These are phyloP conservation scores for Lepidocyrtoides sp. DNA, from an alignment of 2,888 invertebrate genomes.

Conservation along the genomic window DNA sequence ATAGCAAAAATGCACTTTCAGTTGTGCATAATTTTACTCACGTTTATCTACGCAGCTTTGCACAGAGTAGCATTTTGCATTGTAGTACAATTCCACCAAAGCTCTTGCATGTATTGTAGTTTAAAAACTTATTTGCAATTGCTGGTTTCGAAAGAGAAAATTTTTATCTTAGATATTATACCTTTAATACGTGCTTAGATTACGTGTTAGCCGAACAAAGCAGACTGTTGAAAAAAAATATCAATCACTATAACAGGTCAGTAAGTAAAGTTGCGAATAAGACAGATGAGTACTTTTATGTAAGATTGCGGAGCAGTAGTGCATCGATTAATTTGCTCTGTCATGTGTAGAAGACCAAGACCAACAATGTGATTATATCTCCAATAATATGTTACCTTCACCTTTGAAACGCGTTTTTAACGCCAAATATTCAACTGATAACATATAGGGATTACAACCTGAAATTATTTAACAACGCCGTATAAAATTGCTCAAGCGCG, in stretches of 20 bases:
- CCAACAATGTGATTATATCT: background rate
- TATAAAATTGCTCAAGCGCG: background rate
- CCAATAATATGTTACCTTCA: conserved; percentile 33
- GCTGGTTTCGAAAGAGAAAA: conserved; percentile 63
- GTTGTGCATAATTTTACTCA: background rate
- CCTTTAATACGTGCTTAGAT: background rate
- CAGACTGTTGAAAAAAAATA: background rate
- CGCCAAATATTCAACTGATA: conserved; percentile 1
- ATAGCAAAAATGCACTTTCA: background rate
- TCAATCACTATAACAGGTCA: background rate
- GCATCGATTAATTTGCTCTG: conserved; percentile 48
- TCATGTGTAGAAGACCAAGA: conserved; percentile 17
- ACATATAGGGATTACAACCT: background rate
- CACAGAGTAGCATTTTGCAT: background rate
- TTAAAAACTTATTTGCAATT: background rate
- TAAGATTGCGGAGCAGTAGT: conserved; percentile 18
- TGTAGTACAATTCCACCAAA: background rate
- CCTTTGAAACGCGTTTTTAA: conserved; percentile 35
- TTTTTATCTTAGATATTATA: background rate
- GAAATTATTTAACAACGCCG: background rate
- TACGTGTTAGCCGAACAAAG: background rate
- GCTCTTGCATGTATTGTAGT: no score
- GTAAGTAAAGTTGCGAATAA: background rate
- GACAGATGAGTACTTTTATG: background rate
- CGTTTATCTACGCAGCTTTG: no score